phyloP scores from a whole-genome alignment of 2,888 invertebrate genomes.

The Micoletzkya japonica region DNA sequence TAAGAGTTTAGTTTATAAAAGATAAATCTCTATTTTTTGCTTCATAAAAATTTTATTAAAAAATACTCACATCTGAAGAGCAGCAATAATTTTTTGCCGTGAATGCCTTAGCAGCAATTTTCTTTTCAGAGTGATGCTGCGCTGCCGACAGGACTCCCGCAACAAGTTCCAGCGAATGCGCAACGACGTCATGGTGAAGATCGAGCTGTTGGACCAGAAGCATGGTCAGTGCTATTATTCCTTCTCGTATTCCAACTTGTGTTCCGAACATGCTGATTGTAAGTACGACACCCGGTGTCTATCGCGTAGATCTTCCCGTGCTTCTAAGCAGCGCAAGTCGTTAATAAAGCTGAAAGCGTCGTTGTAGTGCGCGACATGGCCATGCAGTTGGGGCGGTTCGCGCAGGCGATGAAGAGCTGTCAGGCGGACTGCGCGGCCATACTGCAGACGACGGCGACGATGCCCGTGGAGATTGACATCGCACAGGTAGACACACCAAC shows the following conservation, averaged over 20 bases:
- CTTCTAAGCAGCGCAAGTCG: no score
- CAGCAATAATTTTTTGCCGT: not conserved
- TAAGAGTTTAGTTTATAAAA: constrained; percentile 49
- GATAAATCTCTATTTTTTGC: not conserved
- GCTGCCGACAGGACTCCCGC: constrained; percentile 93
- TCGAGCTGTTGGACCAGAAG: constrained; percentile 95
- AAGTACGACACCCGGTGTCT: not conserved
- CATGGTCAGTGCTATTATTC: constrained; percentile 72
- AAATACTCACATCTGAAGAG: no score
- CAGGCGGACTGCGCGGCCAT: constrained; percentile 71
- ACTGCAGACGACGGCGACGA: constrained; percentile 37
- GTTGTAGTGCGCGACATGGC: constrained; percentile 87
- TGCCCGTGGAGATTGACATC: constrained; percentile 48
- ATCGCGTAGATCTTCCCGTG: not conserved
- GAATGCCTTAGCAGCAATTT: not conserved
- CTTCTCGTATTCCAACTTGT: no score
- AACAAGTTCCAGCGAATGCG: constrained; percentile 79
- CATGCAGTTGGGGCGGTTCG: constrained; percentile 75
- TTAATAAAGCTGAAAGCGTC: no score
- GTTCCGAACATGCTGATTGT: no score
- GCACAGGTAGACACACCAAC: constrained; percentile 31
- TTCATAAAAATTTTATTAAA: not conserved
- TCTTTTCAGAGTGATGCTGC: constrained; percentile 77
- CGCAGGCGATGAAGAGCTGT: constrained; percentile 80
- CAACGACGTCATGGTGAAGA: constrained; percentile 81